Percentiles rank a stretch among this genome's conserved stretches.
phyloP scores from a whole-genome alignment of 2,797 vertebrate genomes.

The Garrulus glandarius region DNA sequence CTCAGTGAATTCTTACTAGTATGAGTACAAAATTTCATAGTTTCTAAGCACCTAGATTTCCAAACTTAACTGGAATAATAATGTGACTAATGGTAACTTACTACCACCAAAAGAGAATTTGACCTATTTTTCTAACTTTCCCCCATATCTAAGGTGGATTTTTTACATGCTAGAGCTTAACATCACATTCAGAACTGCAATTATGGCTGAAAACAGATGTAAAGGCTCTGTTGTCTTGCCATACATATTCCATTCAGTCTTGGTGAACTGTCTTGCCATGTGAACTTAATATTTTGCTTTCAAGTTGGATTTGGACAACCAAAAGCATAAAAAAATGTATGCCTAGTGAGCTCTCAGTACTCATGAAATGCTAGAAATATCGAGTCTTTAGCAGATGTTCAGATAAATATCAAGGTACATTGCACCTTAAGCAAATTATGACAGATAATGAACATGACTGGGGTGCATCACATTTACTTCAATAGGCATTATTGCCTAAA shows the following conservation, averaged over 20 bases:
- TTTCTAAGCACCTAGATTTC: neutral
- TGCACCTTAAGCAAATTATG: neutral
- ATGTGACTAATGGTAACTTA: neutral
- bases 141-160: neutral
- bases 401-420: neutral
- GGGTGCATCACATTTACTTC: neutral
- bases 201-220: neutral
- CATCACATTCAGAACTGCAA: neutral
- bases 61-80: neutral
- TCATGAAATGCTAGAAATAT: neutral
- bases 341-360: neutral
- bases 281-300: neutral
- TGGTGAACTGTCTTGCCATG: neutral
- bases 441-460: neutral
- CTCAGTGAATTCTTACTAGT: neutral
- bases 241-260: neutral
- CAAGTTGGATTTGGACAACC: neutral
- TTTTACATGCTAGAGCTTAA: neutral
- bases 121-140: neutral
- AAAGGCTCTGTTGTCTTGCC: neutral
- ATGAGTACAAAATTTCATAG: neutral
- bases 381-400: neutral
- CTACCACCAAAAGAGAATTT: neutral
- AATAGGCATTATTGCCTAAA: neutral
- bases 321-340: neutral